Base-by-base conservation (phyloP, 2,888 invertebrate genomes). In the Hyalella azteca region DNA sequence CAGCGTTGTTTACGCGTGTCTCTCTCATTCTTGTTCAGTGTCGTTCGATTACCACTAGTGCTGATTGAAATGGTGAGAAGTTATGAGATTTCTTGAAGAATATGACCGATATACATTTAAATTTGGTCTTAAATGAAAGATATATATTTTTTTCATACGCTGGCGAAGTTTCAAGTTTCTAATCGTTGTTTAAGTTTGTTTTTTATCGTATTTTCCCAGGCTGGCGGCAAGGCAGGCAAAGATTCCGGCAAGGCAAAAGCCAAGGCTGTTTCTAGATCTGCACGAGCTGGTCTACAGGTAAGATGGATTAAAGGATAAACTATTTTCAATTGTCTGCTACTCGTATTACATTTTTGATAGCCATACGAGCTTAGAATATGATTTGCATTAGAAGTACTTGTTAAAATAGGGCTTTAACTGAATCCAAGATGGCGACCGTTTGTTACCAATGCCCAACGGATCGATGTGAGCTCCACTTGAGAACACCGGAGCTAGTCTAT, bases 151-250 rank as follows among this genome's bases (percentile, higher is more conserved):
- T 11, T 73, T 49, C 36, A 66, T 79, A 5, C 59, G 36, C 84
- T 84, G 82, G 81, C 84, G 78, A 82, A 84, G 84, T 84, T 84
- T 84, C 79, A 73, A 81, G 75, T 66, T 48, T 79, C 50, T 78
- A 79, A 59, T 81, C 73, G 78, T 59, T 41, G 60, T 81, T 82
- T 81, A 79, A 79, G 39, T 39, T 32, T 66, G 79, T 36, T 78
- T 79, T 81, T 75, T 41, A n/a, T 77, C 36, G 41, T 81, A 78
- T 84, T 76, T 59, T 80, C 60, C 11, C 83, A 85, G 99, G 98
- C 98, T 92, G 99, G 98, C 89, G 99, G 99, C 89, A 99, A 99
- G 94, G 98, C 99, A 90, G 99, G 99, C 88, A 99, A 99, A 91
- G 99, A 99, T 92, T 97, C 98, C 85, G 99, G 99, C 88, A 98